Conservation (phyloP, 2,888 invertebrate species). For the Tetramorium bicarinatum region DNA sequence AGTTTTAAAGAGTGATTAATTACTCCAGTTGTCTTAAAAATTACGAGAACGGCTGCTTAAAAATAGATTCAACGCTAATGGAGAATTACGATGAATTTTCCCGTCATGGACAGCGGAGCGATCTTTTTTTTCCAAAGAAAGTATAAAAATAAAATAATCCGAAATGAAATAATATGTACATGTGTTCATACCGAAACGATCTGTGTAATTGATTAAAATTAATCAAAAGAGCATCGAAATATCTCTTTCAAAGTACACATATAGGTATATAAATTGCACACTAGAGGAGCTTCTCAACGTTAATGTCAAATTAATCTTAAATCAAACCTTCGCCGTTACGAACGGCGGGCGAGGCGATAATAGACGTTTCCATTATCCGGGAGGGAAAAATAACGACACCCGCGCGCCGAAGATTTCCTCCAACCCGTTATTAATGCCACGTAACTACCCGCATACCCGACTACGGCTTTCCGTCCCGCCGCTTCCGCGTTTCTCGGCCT, state of each 20-base stretch:
- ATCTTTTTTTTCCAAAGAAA: background rate
- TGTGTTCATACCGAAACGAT: background rate
- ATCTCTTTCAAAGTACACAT: background rate
- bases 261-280: background rate
- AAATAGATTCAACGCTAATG: conserved; percentile 47
- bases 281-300: background rate
- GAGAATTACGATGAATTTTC: conserved; percentile 36
- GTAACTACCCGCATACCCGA: conserved; percentile 63
- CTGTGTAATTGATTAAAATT: conserved; percentile 22
- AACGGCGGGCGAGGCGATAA: background rate
- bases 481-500: conserved; percentile 60
- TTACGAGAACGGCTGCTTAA: conserved; percentile 27
- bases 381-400: conserved; percentile 28
- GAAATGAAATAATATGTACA: background rate
- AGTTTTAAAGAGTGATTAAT: conserved; percentile 38
- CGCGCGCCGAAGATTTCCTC: background rate
- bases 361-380: conserved; percentile 23
- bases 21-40: conserved; percentile 38
- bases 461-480: conserved; percentile 64
- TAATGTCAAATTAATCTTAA: conserved; percentile 18
- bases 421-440: conserved; percentile 36
- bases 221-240: conserved; percentile 1
- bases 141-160: background rate
- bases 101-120: background rate
- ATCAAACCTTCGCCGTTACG: background rate